These are phyloP conservation scores for Acromyrmex heyeri DNA, from an alignment of 1,140 invertebrate genomes.

Conservation along the genomic window DNA sequence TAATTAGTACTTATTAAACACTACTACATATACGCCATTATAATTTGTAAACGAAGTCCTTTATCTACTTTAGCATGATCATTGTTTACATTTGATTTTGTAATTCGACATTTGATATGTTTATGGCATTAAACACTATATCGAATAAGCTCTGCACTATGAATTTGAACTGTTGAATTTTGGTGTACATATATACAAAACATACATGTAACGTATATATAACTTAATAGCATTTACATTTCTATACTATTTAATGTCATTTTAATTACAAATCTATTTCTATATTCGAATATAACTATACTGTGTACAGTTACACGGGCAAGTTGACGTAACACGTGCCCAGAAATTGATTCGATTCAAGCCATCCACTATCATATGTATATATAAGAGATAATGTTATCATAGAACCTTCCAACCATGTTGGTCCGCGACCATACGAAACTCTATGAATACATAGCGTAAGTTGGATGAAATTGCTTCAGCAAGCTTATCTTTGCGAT, in stretches of 20 bases:
- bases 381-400: conserved; percentile 51
- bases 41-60: conserved; percentile 48
- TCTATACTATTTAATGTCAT: neutral
- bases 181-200: neutral
- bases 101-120: neutral
- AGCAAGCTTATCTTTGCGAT: conserved; percentile 33
- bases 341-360: conserved; percentile 60
- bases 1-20: conserved; percentile 37
- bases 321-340: conserved; percentile 50
- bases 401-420: conserved; percentile 28
- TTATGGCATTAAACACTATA: neutral
- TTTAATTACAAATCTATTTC: neutral
- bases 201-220: neutral
- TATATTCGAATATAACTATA: neutral
- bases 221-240: neutral
- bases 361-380: conserved; percentile 47
- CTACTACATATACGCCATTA: conserved; percentile 6
- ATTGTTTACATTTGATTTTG: conserved; percentile 18
- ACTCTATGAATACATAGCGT: conserved; percentile 52
- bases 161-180: neutral
- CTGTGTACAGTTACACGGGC: neutral
- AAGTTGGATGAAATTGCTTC: conserved; percentile 39
- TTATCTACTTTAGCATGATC: conserved; percentile 4
- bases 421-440: conserved; percentile 36
- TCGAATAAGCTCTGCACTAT: neutral